These are phyloP conservation scores for Hippocampus abdominalis DNA, from an alignment of 2,113 vertebrate species.

Conservation along the genomic window DNA sequence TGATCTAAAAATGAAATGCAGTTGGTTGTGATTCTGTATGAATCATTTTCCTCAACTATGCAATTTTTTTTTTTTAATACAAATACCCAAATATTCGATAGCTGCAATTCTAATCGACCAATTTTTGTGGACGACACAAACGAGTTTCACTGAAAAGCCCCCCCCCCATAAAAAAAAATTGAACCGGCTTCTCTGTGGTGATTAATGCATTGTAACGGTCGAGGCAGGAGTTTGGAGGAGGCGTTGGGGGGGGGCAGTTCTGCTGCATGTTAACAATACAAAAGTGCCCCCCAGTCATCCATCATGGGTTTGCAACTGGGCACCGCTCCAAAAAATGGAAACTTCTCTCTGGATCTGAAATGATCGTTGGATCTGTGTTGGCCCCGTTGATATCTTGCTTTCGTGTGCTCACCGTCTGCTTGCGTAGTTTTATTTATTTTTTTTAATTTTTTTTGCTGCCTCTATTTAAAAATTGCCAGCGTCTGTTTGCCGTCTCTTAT, in stretches of 20 bases:
- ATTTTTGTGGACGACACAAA: too few species aligned
- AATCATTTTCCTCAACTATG: too few species aligned
- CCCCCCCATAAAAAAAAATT: background rate
- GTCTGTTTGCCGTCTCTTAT: background rate
- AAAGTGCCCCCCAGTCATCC: background rate
- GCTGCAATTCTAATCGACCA: too few species aligned
- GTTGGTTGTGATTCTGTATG: too few species aligned
- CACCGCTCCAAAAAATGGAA: background rate
- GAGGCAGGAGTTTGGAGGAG: background rate
- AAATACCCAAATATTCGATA: too few species aligned
- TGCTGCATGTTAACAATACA: background rate
- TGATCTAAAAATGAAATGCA: too few species aligned
- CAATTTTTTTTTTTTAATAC: too few species aligned
- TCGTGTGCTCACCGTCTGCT: background rate
- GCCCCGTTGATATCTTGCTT: background rate
- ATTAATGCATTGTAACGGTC: background rate
- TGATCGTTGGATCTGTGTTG: background rate
- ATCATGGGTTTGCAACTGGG: background rate
- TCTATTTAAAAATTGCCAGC: constrained; percentile 10
- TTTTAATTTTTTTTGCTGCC: background rate
- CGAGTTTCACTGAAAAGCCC: too few species aligned
- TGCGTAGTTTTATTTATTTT: background rate
- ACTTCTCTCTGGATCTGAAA: background rate
- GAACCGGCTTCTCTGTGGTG: background rate
- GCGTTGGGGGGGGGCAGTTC: background rate